phyloP scores from a whole-genome alignment of 1,140 invertebrate species.

The Tetramorium alpestre region DNA sequence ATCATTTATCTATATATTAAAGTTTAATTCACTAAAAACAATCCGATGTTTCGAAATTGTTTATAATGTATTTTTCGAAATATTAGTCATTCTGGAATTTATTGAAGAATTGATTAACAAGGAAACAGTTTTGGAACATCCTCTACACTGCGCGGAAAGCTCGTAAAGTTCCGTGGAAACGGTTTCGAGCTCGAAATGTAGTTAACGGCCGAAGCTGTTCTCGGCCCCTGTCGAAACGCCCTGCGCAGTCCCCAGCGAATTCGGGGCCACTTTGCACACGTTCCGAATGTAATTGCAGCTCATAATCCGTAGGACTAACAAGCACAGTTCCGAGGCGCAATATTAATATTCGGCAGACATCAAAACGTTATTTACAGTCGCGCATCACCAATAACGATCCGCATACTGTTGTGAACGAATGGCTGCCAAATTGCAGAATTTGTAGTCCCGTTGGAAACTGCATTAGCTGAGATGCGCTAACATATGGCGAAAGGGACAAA shows the following conservation, averaged over 20 bases:
- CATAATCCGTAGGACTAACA: conserved; percentile 58
- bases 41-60: not conserved
- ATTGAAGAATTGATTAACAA: conserved; percentile 8
- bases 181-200: conserved; percentile 38
- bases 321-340: conserved; percentile 48
- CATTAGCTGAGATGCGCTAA: conserved; percentile 52
- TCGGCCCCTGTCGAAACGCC: conserved; percentile 28
- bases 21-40: not conserved
- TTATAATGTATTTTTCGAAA: not conserved
- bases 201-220: conserved; percentile 30
- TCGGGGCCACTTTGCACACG: conserved; percentile 42
- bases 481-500: conserved; percentile 51
- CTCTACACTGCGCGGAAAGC: not conserved
- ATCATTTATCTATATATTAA: not conserved
- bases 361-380: conserved; percentile 47
- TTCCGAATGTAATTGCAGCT: conserved; percentile 51
- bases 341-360: conserved; percentile 55
- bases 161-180: conserved; percentile 26
- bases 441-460: conserved; percentile 63
- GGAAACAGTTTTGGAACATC: not conserved
- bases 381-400: conserved; percentile 43
- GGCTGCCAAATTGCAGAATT: conserved; percentile 51
- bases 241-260: conserved; percentile 29
- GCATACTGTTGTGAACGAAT: conserved; percentile 32
- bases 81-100: not conserved